Base-by-base conservation (phyloP, 92 coral and sea anemone species). In the Zoanthus sociatus region DNA sequence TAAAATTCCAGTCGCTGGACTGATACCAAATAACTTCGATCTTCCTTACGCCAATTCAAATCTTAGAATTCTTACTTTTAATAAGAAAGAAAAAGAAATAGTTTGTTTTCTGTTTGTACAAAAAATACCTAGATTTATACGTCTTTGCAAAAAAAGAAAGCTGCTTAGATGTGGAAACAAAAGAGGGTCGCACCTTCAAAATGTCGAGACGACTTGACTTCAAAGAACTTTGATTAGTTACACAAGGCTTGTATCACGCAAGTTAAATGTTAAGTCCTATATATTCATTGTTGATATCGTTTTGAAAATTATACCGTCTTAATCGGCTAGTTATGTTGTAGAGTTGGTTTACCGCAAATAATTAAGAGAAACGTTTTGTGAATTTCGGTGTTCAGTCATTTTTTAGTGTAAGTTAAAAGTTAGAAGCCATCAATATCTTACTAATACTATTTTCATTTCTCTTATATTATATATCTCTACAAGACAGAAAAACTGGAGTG, bases 401-500 rank as follows among this genome's bases (percentile, higher is more conserved):
- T 11, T 32, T 8, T 11, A 50, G 12, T 50, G 55, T 5, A 63
- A 18, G 8, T 17, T n/a, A 3, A n/a, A 63, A 31, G 26, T 17
- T 18, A 63, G 31, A 63, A 63, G 69, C 69, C 31, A 17, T n/a
- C 69, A 9, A 17, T 9, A 20, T n/a, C 32, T 63, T 0, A 63
- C 69, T 63, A 14, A 58, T 13, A 4, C 55, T 14, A 45, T 46
- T 69, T 4, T 30, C 74, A 16, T 81, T 66, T 68, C 71, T 66
- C 46, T 81, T 45, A 64, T 46, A 46, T 64, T 47, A 47, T 13
- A 13, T 67, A 81, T 67, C 18, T 81, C 17, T 47, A 16, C 26
- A 81, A 66, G 17, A 45, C 74, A 44, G 44, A 6, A n/a, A 63
- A 81, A 81, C 13, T 81, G 66, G 45, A 79, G 56, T 31, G 47